These are phyloP conservation scores for Mesembrinibis cayennensis DNA, from an alignment of 2,113 vertebrate genomes.

Conservation along the genomic window DNA sequence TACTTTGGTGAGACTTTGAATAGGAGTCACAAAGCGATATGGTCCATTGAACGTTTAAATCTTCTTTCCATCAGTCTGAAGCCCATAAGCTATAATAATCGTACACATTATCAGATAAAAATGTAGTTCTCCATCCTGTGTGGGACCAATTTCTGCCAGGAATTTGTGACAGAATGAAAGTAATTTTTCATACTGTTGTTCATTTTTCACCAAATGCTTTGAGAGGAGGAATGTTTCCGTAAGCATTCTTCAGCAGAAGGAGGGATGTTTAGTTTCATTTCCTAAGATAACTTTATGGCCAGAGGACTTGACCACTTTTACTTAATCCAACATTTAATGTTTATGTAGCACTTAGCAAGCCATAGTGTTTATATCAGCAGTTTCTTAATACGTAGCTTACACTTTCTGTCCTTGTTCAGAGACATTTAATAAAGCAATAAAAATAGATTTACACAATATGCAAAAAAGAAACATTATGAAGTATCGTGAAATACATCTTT, in stretches of 20 bases:
- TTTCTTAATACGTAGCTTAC: neutral
- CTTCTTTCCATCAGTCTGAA: neutral
- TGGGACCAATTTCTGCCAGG: neutral
- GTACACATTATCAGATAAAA: neutral
- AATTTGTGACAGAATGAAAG: neutral
- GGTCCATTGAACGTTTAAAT: neutral
- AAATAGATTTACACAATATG: conserved; percentile 31
- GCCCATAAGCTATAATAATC: neutral
- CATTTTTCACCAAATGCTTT: neutral
- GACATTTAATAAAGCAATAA: conserved; percentile 38
- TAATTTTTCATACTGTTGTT: neutral
- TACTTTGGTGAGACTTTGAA: neutral
- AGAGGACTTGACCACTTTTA: conserved; percentile 27
- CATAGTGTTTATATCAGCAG: conserved; percentile 44
- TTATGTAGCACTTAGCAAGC: conserved; percentile 42
- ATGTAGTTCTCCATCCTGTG: neutral
- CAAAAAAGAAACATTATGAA: neutral
- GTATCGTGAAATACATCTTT: neutral
- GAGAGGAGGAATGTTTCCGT: neutral
- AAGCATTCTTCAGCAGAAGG: neutral
- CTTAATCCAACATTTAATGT: conserved; percentile 26
- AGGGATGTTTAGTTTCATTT: neutral
- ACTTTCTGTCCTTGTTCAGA: conserved; percentile 21
- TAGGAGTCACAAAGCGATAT: neutral
- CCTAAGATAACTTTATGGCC: neutral